Percentiles rank a stretch among this genome's conserved stretches.
Conservation (phyloP, 37 sponge, comb jelly and placozoan genomes). For the Chondrosia reniformis region DNA sequence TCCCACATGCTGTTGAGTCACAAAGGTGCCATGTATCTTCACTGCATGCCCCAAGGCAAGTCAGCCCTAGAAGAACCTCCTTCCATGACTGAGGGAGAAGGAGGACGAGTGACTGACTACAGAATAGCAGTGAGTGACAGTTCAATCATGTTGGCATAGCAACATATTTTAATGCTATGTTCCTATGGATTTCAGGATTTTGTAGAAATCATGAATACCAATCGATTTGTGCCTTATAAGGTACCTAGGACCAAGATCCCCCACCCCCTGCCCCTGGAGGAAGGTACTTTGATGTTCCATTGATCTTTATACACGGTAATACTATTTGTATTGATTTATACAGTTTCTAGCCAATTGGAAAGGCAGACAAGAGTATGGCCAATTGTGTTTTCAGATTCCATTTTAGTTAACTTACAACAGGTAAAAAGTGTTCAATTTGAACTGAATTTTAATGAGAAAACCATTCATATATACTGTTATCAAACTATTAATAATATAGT, state of each 20-base stretch:
- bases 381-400: constrained; percentile 61
- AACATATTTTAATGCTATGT: neutral
- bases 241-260: constrained; percentile 62
- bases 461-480: no score
- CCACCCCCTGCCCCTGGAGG: constrained; percentile 34
- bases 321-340: neutral
- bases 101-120: constrained; percentile 89
- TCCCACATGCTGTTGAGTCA: constrained; percentile 71
- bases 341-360: constrained; percentile 61
- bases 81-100: constrained; percentile 81
- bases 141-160: neutral
- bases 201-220: constrained; percentile 57
- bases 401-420: constrained; percentile 58
- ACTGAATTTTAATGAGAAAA: no score
- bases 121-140: constrained; percentile 54
- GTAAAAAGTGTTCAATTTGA: no score
- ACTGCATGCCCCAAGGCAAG: constrained; percentile 57
- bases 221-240: constrained; percentile 42
- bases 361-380: constrained; percentile 75
- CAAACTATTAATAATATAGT: no score
- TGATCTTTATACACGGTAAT: neutral
- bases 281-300: constrained; percentile 12
- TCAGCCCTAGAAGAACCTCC: constrained; percentile 82
- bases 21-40: constrained; percentile 68
- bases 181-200: constrained; percentile 50